phyloP scores from a whole-genome alignment of 2,797 vertebrate species.

The Taeniopygia guttata region DNA sequence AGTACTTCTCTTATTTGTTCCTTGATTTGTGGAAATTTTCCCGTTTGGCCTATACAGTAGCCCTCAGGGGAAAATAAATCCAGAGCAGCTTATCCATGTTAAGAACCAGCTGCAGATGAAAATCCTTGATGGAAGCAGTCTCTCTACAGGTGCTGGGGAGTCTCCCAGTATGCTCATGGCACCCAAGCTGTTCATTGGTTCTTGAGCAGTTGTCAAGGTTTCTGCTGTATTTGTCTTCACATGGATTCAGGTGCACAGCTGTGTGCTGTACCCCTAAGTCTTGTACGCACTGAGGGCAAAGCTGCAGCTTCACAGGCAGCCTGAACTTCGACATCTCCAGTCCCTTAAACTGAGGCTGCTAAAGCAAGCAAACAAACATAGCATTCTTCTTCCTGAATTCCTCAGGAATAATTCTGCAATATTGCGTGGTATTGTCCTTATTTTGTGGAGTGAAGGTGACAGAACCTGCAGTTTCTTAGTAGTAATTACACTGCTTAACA shows the following conservation, averaged over 20 bases:
- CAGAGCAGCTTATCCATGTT: background rate
- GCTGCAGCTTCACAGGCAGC: background rate
- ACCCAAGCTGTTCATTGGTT: background rate
- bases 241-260: rapidly evolving
- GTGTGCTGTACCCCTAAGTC: rapidly evolving
- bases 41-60: background rate
- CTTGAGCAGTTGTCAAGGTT: background rate
- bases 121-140: background rate
- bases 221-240: background rate
- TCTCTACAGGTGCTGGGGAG: background rate
- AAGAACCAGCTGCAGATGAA: rapidly evolving
- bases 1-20: background rate
- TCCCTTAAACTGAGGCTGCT: background rate
- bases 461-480: background rate
- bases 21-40: background rate
- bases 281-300: background rate
- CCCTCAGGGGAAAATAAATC: background rate
- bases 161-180: background rate
- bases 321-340: background rate
- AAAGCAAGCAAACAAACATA: background rate
- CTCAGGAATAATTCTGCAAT: background rate
- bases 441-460: background rate
- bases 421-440: background rate
- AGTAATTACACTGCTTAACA: background rate
- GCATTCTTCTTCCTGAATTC: background rate